Base-by-base conservation (phyloP, 2,888 invertebrate genomes). In the Pyrrhia umbra region DNA sequence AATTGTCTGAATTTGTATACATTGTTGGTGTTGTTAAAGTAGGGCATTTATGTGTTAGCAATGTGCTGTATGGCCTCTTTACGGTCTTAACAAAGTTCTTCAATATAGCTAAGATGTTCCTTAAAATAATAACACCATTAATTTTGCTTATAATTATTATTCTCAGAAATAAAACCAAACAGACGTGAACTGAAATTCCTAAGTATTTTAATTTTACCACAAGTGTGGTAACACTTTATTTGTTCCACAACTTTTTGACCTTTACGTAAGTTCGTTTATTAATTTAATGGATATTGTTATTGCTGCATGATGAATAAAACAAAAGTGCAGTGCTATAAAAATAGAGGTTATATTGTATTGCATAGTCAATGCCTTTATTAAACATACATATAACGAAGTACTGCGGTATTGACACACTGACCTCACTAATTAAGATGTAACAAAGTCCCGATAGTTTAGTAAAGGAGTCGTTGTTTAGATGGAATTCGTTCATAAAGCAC, bases 1-100 rank as follows among this genome's bases (percentile, higher is more conserved):
- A 73, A 68, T 75, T 75, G 80, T 80, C 43, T 57, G 51, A 47
- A 65, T 30, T n/a, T n/a, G n/a, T n/a, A n/a, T 63, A 80, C 65
- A 75, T 77, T 79, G 80, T 72, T 52, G 47, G 15, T 56, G 25
- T 52, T 49, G 30, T 34, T 42, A 23, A 30, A 59, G 61, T 46
- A 54, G 57, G 51, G 54, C 57, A 54, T 68, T 67, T 60, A 51
- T 70, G 63, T 74, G 64, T 73, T 66, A 57, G 61, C 59, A 39
- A 18, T 30, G 46, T 39, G 10, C 47, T 54, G 25, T 50, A 46
- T 30, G 61, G 42, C 46, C 18, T 23, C 27, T 37, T 43, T 56
- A 15, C 21, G 37, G 21, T 56, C 34, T 13, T 45, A 27, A 60
- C 56, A 52, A 54, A 49, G 39, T 30, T 55, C 39, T 58, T 57